Evolutionary conservation across 2,888 invertebrate genomes (phyloP).

Genomic region (Diaphora mendica): DNA sequence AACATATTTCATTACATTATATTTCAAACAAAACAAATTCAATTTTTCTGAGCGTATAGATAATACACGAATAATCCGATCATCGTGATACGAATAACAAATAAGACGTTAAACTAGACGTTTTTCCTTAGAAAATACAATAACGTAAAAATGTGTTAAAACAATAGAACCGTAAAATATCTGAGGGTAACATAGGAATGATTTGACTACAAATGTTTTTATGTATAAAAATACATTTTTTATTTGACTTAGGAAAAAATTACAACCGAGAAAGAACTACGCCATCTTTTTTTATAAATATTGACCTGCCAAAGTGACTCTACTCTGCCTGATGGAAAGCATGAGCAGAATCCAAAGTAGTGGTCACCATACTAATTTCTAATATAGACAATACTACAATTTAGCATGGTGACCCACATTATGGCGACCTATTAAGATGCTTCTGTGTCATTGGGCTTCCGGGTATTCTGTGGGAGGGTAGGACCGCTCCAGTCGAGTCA

Average conservation of each 20-base stretch:
- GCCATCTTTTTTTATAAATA: too few species aligned
- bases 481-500: too few species aligned
- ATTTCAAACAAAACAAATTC: background rate
- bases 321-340: too few species aligned
- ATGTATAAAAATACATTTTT: slow-evolving; percentile 16
- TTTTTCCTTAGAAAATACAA: slow-evolving; percentile 18
- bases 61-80: slow-evolving; percentile 35
- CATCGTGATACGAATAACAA: slow-evolving; percentile 37
- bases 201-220: slow-evolving; percentile 20
- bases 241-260: background rate
- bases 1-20: background rate
- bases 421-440: too few species aligned
- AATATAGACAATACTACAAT: too few species aligned
- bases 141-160: slow-evolving; percentile 20
- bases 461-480: too few species aligned
- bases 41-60: slow-evolving; percentile 22
- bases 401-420: too few species aligned
- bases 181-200: slow-evolving; percentile 23
- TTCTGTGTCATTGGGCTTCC: too few species aligned
- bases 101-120: slow-evolving; percentile 26
- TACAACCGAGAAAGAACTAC: background rate
- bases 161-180: slow-evolving; percentile 23
- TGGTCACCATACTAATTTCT: too few species aligned
- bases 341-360: too few species aligned
- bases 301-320: too few species aligned